Percentiles rank a stretch among this genome's conserved stretches.
Evolutionary conservation across 2,797 vertebrate species (phyloP).

Genomic region (Jordanella pulchra): DNA sequence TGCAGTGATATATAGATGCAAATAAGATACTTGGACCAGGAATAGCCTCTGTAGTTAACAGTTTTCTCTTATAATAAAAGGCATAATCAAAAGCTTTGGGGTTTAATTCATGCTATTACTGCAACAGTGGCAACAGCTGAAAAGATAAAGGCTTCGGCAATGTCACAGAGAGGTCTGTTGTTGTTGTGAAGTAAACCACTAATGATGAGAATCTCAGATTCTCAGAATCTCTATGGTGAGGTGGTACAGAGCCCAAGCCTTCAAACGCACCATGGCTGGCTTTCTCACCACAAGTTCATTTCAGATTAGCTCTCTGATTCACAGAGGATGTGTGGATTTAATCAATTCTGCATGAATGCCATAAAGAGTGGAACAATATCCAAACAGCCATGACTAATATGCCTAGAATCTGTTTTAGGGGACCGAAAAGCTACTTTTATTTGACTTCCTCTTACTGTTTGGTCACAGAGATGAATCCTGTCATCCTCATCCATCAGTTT

Average conservation of each 20-base stretch:
- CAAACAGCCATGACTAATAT: slow-evolving; percentile 30
- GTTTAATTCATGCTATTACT: slow-evolving; percentile 42
- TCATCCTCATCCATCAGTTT: slow-evolving; percentile 1
- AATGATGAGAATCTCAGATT: slow-evolving; percentile 54
- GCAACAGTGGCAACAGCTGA: slow-evolving; percentile 30
- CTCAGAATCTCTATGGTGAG: slow-evolving; percentile 24
- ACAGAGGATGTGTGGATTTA: slow-evolving; percentile 11
- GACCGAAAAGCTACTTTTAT: slow-evolving; percentile 9
- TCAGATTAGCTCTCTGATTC: slow-evolving; percentile 42
- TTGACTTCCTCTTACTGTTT: slow-evolving; percentile 4
- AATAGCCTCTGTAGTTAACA: slow-evolving; percentile 54
- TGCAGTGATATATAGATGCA: slow-evolving; percentile 60
- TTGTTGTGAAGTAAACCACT: slow-evolving; percentile 43
- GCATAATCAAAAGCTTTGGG: slow-evolving; percentile 45
- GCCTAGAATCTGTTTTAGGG: slow-evolving; percentile 18
- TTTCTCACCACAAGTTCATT: slow-evolving; percentile 40
- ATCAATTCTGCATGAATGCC: slow-evolving; percentile 34
- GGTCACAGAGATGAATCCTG: background rate
- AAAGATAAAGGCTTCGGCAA: slow-evolving; percentile 25
- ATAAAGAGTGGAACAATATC: slow-evolving; percentile 31
- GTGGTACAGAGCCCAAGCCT: slow-evolving; percentile 29
- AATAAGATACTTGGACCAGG: slow-evolving; percentile 48
- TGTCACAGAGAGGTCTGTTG: slow-evolving; percentile 34
- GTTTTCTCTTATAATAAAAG: slow-evolving; percentile 54
- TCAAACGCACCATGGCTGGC: slow-evolving; percentile 25